Evolutionary conservation across 35 echinoderm and acorn worm genomes (phyloP), one percentile per base, ranked within the genome.

Genomic region (Diadema setosum): DNA sequence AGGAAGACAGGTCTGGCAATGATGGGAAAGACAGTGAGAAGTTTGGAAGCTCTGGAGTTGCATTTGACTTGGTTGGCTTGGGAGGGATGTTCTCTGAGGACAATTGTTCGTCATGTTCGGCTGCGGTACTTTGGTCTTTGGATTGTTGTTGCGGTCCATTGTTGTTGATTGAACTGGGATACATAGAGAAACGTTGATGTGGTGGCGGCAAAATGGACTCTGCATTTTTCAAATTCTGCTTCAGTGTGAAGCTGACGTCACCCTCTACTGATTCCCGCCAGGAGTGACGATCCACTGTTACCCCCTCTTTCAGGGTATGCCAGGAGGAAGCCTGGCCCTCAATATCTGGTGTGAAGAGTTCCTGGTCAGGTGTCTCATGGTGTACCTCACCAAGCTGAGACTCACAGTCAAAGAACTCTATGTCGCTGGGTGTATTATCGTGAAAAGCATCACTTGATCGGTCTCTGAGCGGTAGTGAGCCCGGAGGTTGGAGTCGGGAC

Each of bases 331-430:
- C 45, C 29, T 41, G 41, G 42, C 37, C 65, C 46, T 85, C 50
- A 85, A 59, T 39, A 21, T 63, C 82, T 57, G 55, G 34, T 2
- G 82, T 39, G 15, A 65, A 85, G 57, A 42, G 5, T 39, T 33
- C 63, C 37, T 67, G 35, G 27, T 64, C 83, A 30, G 43, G 42
- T 33, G 56, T 40, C 21, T 85, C 83, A 24, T 37, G 15, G 5
- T 39, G 26, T 33, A 12, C 34, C 33, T 89, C 87, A 25, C 55
- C 56, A 46, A 89, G 49, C 25, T 89, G 73, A 21, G 87, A 89
- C 43, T 56, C 50, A 37, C 75, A 89, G 37, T 89, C 87, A 82
- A 81, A 89, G 75, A 81, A 89, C 55, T 89, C 87, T 21, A 59
- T 59, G 40, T 84, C 82, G 61, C 82, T 84, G 16, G 30, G 46